These are phyloP conservation scores for Dissostichus mawsoni DNA, from an alignment of 2,113 vertebrate species.

Conservation along the genomic window DNA sequence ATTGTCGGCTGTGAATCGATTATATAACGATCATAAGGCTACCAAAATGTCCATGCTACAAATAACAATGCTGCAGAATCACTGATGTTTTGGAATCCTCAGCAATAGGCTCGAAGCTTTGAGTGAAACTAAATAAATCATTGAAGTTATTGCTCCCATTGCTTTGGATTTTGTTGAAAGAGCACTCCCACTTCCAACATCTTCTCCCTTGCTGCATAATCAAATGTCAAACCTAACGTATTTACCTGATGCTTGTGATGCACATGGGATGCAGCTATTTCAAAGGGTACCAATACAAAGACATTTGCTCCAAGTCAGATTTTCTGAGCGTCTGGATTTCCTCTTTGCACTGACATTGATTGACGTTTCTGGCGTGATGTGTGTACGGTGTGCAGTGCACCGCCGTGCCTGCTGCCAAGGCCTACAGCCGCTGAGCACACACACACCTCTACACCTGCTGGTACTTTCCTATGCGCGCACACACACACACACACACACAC, in stretches of 20 bases:
- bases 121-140: slow-evolving; percentile 55
- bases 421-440: slow-evolving; percentile 32
- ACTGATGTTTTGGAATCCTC: slow-evolving; percentile 64
- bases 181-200: slow-evolving; percentile 60
- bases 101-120: slow-evolving; percentile 16
- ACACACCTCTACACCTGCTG: slow-evolving; percentile 73
- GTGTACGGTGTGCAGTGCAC: slow-evolving; percentile 38
- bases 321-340: slow-evolving; percentile 75
- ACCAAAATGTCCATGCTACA: slow-evolving; percentile 44
- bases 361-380: slow-evolving; percentile 66
- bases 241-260: slow-evolving; percentile 62
- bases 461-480: slow-evolving; percentile 40
- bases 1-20: slow-evolving; percentile 13
- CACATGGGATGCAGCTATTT: slow-evolving; percentile 62
- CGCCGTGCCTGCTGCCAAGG: slow-evolving; percentile 48
- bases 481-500: slow-evolving; percentile 12
- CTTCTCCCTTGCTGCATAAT: slow-evolving; percentile 66
- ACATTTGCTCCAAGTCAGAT: slow-evolving; percentile 47
- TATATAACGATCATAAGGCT: neutral
- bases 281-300: slow-evolving; percentile 67
- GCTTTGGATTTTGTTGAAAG: slow-evolving; percentile 70
- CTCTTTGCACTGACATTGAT: slow-evolving; percentile 73
- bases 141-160: slow-evolving; percentile 71
- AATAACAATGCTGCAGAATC: slow-evolving; percentile 40
- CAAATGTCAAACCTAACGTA: slow-evolving; percentile 74